Evolutionary conservation across 1,140 invertebrate species (phyloP).

Genomic region (Drosophila guanche): DNA sequence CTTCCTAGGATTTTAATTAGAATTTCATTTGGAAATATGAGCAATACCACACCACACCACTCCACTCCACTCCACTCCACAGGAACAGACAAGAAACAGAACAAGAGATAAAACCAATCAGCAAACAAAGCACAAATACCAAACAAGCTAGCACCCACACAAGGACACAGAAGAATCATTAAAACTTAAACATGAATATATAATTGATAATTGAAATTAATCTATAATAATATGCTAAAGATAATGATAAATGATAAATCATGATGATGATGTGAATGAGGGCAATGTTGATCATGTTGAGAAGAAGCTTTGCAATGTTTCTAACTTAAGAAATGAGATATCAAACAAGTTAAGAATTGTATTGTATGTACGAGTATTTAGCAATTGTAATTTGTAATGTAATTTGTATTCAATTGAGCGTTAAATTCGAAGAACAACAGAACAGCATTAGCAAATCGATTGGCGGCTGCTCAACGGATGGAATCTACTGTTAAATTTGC

Average conservation of each 20-base stretch:
- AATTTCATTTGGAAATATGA: slow-evolving; percentile 43
- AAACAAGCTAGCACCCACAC: slow-evolving; percentile 18
- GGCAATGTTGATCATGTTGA: slow-evolving; percentile 48
- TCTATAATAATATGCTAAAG: slow-evolving; percentile 44
- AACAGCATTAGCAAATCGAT: slow-evolving; percentile 27
- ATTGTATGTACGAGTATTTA: slow-evolving; percentile 71
- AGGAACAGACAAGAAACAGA: slow-evolving; percentile 29
- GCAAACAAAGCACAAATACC: slow-evolving; percentile 43
- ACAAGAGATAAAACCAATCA: slow-evolving; percentile 22
- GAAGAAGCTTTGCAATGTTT: slow-evolving; percentile 47
- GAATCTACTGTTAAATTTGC: slow-evolving; percentile 55
- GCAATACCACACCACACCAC: slow-evolving; percentile 34
- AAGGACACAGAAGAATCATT: slow-evolving; percentile 43
- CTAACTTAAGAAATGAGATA: slow-evolving; percentile 39
- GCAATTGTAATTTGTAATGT: slow-evolving; percentile 78
- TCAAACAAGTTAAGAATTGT: slow-evolving; percentile 54
- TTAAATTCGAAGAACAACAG: slow-evolving; percentile 32
- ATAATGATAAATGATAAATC: slow-evolving; percentile 39
- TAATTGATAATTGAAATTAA: slow-evolving; percentile 57
- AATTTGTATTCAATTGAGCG: slow-evolving; percentile 63
- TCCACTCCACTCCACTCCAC: slow-evolving; percentile 17
- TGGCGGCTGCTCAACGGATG: slow-evolving; percentile 49
- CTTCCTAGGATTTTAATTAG: slow-evolving; percentile 40
- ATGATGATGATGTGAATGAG: slow-evolving; percentile 28
- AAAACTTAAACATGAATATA: slow-evolving; percentile 59